Percentiles rank a stretch among this genome's conserved stretches.
Conservation (phyloP, 1,140 invertebrate genomes). For the Drosophila quadrilineata region DNA sequence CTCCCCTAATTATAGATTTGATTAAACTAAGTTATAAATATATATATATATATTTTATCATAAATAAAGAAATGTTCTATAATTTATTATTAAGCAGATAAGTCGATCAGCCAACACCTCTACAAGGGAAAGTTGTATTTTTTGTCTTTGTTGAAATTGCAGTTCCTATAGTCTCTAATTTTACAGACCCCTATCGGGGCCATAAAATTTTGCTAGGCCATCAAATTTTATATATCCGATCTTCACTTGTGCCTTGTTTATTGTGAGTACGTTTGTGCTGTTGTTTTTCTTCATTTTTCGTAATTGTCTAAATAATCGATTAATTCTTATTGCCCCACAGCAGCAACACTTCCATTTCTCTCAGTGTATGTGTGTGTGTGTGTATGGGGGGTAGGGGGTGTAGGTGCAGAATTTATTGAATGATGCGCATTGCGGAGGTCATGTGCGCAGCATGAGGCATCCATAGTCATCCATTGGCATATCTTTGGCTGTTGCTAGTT, state of each 20-base stretch:
- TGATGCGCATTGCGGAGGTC: slow-evolving; percentile 58
- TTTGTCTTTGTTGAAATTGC: not conserved
- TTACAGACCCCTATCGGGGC: not conserved
- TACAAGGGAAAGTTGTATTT: no score
- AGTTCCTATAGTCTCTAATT: no score
- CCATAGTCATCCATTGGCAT: no score
- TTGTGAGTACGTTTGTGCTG: slow-evolving; percentile 35
- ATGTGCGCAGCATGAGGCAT: slow-evolving; percentile 45
- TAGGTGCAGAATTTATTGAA: not conserved
- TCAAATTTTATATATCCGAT: slow-evolving; percentile 42
- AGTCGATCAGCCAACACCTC: no score
- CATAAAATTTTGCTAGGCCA: slow-evolving; percentile 25
- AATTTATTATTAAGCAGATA: no score
- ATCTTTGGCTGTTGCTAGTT: slow-evolving; percentile 20
- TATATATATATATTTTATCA: no score
- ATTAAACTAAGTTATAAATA: no score
- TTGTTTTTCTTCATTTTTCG: slow-evolving; percentile 31
- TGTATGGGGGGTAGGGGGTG: not conserved
- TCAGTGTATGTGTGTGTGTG: not conserved
- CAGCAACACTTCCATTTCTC: not conserved
- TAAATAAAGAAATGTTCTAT: no score
- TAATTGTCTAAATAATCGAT: slow-evolving; percentile 65
- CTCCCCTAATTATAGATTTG: no score
- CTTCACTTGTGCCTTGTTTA: slow-evolving; percentile 52
- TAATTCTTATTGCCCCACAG: slow-evolving; percentile 48